Conservation (phyloP, 2,888 invertebrate species). For the Athetis lepigone region DNA sequence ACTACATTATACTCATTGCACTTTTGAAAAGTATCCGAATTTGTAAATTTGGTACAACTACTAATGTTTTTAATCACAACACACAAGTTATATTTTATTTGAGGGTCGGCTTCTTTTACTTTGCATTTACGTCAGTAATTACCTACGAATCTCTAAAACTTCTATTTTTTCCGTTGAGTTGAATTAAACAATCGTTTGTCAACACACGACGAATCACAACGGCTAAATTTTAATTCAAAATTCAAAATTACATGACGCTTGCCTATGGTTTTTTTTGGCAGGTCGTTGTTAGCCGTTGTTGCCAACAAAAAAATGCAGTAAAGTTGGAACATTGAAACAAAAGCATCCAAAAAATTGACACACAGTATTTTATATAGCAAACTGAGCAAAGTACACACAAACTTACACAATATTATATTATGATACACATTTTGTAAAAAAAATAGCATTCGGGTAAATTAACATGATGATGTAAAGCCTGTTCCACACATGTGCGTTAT, state of each 20-base stretch:
- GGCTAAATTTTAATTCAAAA: conserved; percentile 72
- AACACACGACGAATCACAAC: conserved; percentile 60
- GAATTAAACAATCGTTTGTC: conserved; percentile 49
- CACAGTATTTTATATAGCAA: no score
- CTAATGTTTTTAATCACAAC: background rate
- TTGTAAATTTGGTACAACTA: background rate
- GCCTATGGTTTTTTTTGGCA: background rate
- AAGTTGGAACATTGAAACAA: background rate
- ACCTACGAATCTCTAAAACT: conserved; percentile 25
- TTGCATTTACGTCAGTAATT: conserved; percentile 17
- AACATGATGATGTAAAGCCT: no score
- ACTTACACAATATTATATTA: no score
- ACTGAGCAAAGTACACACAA: no score
- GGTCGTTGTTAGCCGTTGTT: background rate
- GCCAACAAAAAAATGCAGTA: background rate
- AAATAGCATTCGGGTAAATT: no score
- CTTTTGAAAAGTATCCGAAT: background rate
- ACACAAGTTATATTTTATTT: background rate
- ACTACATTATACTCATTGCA: conserved; percentile 18
- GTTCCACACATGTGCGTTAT: no score
- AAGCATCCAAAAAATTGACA: no score
- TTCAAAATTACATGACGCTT: conserved; percentile 66
- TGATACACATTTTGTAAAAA: no score
- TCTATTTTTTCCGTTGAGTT: conserved; percentile 23
- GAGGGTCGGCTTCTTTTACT: background rate